Evolutionary conservation across 1,140 invertebrate genomes (phyloP), one percentile per base, ranked within the genome.

Genomic region (Rhysida immarginata): DNA sequence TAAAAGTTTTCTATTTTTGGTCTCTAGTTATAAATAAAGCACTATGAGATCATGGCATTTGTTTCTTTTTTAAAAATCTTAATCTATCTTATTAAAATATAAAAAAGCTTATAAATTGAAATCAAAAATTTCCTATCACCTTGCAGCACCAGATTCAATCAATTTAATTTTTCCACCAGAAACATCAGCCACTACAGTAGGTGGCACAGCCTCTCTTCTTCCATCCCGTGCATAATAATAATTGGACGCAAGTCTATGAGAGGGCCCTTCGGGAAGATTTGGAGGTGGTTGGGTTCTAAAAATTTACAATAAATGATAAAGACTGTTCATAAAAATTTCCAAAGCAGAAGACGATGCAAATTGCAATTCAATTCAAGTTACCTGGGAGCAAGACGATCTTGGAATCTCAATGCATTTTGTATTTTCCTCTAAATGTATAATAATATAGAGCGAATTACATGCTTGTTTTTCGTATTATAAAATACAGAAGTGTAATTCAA

Each of bases 161-260:
- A n/a, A n/a, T n/a, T n/a, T n/a, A n/a, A n/a, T n/a, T n/a, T n/a
- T n/a, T 42, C 46, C 46, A 18, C 8, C 46, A 49, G 63, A 55
- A 64, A n/a, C n/a, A n/a, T 73, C 66, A 41, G 72, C 72, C 46
- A 85, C 58, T 54, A 80, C 70, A 35, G 75, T 60, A 13, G 87
- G 85, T 14, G 83, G 85, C 45, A 66, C 57, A 14, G 84, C 79
- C 68, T 84, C 79, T 54, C 83, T 71, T 58, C 87, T 77, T 0
- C 69, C 83, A 76, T 92, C 88, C 63, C 86, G 75, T 1, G 70
- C 70, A 61, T 73, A 84, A 63, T 92, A 93, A 65, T 88, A 88
- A 66, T 91, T 88, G 56, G 76, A 75, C 43, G 79, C 78, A 45
- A 82, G 75, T 71, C 80, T 80, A 67, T 85, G 81, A 50, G 78